Evolutionary conservation across 2,797 vertebrate species (phyloP).

Genomic region (Serranus cabrilla): DNA sequence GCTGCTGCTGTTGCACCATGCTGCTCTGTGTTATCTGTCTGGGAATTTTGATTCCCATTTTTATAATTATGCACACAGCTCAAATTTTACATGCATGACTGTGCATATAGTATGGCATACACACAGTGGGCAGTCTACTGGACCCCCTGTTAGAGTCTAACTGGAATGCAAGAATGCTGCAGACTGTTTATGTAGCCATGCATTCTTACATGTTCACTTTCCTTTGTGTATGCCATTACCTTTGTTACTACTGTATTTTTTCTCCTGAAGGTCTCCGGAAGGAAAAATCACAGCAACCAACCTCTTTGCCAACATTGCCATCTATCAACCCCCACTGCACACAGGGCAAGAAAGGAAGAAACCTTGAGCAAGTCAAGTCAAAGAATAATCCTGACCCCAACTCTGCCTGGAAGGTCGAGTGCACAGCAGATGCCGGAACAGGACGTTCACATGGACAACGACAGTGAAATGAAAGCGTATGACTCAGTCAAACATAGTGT

Average conservation of each 20-base stretch:
- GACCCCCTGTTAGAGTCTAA: not conserved
- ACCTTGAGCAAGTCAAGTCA: not conserved
- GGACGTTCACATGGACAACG: slow-evolving; percentile 3
- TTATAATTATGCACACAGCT: too few species aligned
- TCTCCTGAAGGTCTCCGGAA: not conserved
- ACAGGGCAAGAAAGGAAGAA: not conserved
- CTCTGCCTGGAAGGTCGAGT: not conserved
- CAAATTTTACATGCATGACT: too few species aligned
- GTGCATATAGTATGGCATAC: too few species aligned
- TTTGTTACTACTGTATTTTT: slow-evolving; percentile 13
- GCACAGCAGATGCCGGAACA: not conserved
- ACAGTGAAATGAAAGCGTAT: slow-evolving; percentile 6
- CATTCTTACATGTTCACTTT: not conserved
- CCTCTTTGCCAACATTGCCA: slow-evolving; percentile 53
- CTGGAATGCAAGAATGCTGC: not conserved
- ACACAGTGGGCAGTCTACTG: not conserved
- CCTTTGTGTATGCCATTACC: not conserved
- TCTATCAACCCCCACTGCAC: slow-evolving; percentile 49
- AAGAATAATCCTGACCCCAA: not conserved
- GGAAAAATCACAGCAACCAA: too few species aligned
- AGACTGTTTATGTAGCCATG: not conserved
- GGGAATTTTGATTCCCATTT: too few species aligned
- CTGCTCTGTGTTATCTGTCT: too few species aligned
- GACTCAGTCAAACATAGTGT: slow-evolving; percentile 11
- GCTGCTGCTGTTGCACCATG: too few species aligned